phyloP scores from a whole-genome alignment of 2,888 invertebrate genomes.

The Andrena fulva region DNA sequence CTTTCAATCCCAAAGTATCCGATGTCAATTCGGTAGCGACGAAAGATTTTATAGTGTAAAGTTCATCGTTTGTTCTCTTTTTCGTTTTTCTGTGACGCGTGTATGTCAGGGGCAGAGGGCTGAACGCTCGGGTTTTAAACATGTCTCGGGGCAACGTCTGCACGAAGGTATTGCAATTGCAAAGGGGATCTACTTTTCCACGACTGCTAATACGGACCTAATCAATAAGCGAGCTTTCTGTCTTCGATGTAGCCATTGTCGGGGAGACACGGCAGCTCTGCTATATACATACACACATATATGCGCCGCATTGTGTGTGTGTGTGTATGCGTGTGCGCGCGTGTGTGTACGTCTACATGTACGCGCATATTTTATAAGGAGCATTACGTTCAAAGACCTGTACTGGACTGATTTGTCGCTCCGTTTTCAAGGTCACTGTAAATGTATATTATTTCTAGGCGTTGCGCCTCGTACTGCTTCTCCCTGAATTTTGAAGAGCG shows the following conservation, averaged over 20 bases:
- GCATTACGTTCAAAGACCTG: slow-evolving; percentile 64
- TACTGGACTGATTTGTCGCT: slow-evolving; percentile 48
- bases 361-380: slow-evolving; percentile 51
- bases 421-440: slow-evolving; percentile 60
- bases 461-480: slow-evolving; percentile 47
- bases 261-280: slow-evolving; percentile 49
- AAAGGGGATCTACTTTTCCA: slow-evolving; percentile 56
- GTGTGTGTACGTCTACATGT: slow-evolving; percentile 37
- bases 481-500: slow-evolving; percentile 58
- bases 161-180: slow-evolving; percentile 50
- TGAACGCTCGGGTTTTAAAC: slow-evolving; percentile 27
- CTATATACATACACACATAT: slow-evolving; percentile 41
- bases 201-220: slow-evolving; percentile 50
- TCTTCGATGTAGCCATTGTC: slow-evolving; percentile 61
- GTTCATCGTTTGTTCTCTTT: slow-evolving; percentile 43
- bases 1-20: slow-evolving; percentile 43
- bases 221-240: slow-evolving; percentile 57
- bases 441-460: slow-evolving; percentile 68
- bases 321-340: neutral
- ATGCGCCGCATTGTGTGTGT: slow-evolving; percentile 33
- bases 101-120: slow-evolving; percentile 50
- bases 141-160: slow-evolving; percentile 51
- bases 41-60: slow-evolving; percentile 42
- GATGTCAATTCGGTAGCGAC: slow-evolving; percentile 50
- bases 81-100: slow-evolving; percentile 36